Conservation (phyloP, 2,888 invertebrate genomes). For the Torymus texanus region DNA sequence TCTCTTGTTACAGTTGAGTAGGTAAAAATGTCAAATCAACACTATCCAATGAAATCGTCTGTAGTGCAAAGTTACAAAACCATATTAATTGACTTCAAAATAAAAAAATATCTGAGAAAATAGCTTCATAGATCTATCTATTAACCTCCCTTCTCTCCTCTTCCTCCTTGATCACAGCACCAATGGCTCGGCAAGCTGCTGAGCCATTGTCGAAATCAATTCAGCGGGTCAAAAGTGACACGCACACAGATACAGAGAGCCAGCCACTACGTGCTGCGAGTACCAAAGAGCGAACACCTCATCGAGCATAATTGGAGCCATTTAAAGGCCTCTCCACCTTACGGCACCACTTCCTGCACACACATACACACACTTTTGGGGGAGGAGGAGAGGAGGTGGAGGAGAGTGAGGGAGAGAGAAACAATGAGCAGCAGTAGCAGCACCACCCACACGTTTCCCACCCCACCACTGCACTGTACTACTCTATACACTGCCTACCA, state of each 20-base stretch:
- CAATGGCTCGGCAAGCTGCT: no score
- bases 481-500: no score
- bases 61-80: background rate
- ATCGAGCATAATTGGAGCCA: slow-evolving; percentile 35
- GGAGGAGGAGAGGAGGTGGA: slow-evolving; percentile 18
- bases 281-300: slow-evolving; percentile 36
- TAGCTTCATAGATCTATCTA: no score
- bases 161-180: no score
- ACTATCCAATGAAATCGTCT: no score
- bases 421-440: slow-evolving; percentile 6
- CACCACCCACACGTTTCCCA: slow-evolving; percentile 6
- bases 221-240: background rate
- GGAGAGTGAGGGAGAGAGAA: background rate
- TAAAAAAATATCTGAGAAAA: background rate
- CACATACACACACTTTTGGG: background rate
- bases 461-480: background rate
- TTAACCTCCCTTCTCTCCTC: no score
- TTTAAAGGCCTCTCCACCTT: slow-evolving; percentile 23
- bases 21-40: no score
- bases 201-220: background rate
- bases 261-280: background rate
- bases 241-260: background rate
- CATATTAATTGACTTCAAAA: background rate
- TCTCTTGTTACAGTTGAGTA: no score
- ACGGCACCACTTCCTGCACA: slow-evolving; percentile 44